Percentiles rank a stretch among this genome's conserved stretches.
Evolutionary conservation across 1,140 invertebrate genomes (phyloP).

Genomic region (Drosophila truncata): DNA sequence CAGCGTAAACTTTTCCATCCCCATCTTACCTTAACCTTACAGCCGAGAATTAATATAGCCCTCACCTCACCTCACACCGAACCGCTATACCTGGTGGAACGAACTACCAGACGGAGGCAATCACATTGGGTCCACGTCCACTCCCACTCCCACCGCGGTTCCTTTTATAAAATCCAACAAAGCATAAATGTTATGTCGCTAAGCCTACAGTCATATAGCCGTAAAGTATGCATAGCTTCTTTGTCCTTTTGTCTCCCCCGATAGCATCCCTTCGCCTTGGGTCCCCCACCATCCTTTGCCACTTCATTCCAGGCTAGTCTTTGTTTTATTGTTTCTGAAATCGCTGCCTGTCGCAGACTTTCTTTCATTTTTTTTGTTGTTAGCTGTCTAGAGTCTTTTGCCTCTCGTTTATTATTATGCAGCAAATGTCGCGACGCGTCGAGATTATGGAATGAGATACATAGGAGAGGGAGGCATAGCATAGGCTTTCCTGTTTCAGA

Average conservation of each 20-base stretch:
- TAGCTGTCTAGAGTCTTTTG: slow-evolving; percentile 25
- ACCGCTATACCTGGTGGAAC: slow-evolving; percentile 38
- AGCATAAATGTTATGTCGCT: slow-evolving; percentile 63
- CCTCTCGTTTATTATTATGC: slow-evolving; percentile 59
- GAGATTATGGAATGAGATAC: slow-evolving; percentile 49
- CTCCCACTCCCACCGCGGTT: slow-evolving; percentile 1
- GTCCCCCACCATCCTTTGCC: slow-evolving; percentile 10
- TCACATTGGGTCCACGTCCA: slow-evolving; percentile 22
- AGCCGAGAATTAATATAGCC: slow-evolving; percentile 45
- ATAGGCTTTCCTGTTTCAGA: slow-evolving; percentile 39
- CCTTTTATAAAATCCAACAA: slow-evolving; percentile 57
- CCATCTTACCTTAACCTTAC: slow-evolving; percentile 58
- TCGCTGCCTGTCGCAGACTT: slow-evolving; percentile 58
- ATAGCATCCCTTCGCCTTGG: not conserved
- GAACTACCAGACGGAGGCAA: slow-evolving; percentile 58
- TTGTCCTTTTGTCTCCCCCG: slow-evolving; percentile 41
- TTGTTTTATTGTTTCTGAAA: slow-evolving; percentile 64
- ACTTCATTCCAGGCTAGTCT: slow-evolving; percentile 39
- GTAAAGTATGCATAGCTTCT: slow-evolving; percentile 52
- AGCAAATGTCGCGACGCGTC: slow-evolving; percentile 60
- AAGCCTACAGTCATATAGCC: slow-evolving; percentile 58
- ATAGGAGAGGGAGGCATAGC: not conserved
- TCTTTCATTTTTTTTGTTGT: slow-evolving; percentile 6
- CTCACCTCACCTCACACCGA: not conserved
- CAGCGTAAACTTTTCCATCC: slow-evolving; percentile 28